Percentiles rank a stretch among this genome's conserved stretches.
phyloP scores from a whole-genome alignment of 2,797 vertebrate genomes.

The Thaleichthys pacificus region DNA sequence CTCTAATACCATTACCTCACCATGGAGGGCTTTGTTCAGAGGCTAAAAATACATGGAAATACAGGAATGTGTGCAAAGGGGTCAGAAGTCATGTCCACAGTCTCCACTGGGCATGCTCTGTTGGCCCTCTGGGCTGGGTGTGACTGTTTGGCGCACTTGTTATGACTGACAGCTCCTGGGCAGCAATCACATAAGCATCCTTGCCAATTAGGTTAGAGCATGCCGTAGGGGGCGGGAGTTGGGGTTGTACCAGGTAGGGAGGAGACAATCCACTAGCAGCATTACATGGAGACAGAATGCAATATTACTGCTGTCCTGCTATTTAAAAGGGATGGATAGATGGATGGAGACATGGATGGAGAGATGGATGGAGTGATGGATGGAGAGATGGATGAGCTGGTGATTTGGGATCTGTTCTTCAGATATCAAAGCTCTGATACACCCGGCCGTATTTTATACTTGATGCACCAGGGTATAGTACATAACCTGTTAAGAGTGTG shows the following conservation, averaged over 20 bases:
- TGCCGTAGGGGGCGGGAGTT: constrained; percentile 19
- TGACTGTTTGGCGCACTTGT: constrained; percentile 49
- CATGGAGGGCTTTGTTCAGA: too few species aligned
- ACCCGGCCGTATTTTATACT: too few species aligned
- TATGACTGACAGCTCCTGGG: constrained; percentile 58
- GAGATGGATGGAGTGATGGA: too few species aligned
- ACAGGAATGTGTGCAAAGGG: not conserved
- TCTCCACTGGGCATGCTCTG: not conserved
- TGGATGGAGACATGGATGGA: constrained; percentile 13
- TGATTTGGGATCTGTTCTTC: too few species aligned
- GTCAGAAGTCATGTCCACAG: not conserved
- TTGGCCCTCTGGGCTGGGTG: constrained; percentile 22
- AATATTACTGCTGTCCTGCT: too few species aligned
- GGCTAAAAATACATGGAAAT: too few species aligned
- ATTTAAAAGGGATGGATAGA: too few species aligned
- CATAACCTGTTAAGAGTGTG: not conserved
- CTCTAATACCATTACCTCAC: too few species aligned
- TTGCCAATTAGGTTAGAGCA: constrained; percentile 25
- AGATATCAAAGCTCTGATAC: too few species aligned
- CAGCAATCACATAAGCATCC: constrained; percentile 43
- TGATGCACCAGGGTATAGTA: too few species aligned
- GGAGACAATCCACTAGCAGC: constrained; percentile 1
- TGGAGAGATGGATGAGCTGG: too few species aligned
- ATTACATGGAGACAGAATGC: too few species aligned
- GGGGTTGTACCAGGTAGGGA: constrained; percentile 24